Evolutionary conservation across 2,888 invertebrate species (phyloP), one percentile per base, ranked within the genome.

Genomic region (Quadroppia sp.): DNA sequence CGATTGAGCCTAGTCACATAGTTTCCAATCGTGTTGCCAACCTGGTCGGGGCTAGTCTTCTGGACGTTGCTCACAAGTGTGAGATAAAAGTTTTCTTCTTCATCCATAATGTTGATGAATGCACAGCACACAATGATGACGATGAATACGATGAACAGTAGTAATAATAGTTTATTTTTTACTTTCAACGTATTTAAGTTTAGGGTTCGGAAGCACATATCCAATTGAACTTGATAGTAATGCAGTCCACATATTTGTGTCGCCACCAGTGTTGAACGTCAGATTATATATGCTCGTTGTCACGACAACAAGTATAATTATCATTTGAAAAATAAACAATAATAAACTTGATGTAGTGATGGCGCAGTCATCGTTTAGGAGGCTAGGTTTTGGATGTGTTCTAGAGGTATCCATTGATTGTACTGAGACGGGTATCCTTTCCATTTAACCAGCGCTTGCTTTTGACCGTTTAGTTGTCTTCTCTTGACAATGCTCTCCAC

Each of bases 201-300:
- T 48, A 32, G 71, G 71, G 3, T 30, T 50, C 1, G 71, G 71
- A 4, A 71, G 30, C 1, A 71, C 59, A 32, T 53, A 53, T 2
- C 71, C 71, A 9, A 71, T 20, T 6, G 53, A 71, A 32, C 71
- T 56, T 32, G 53, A 53, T 9, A 71, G 48, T 3, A 71, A 13
- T 4, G 71, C 48, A 30, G 56, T 40, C 71, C 71, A 71, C 6
- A 71, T 7, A 36, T 28, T 40, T 11, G 28, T 23, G n/a, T 53
- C 30, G 17, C 72, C 72, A 11, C 4, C n/a, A n/a, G n/a, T n/a
- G n/a, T 67, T 25, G 4, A 11, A 7, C 4, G 48, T 25, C 13
- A 71, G 48, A 28, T 71, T 71, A 48, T 45, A 42, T 28, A 71
- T 23, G 30, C 48, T 48, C 6, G 32, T 30, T 50, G 45, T 30